Evolutionary conservation across 2,797 vertebrate genomes (phyloP), one percentile per base, ranked within the genome.

Genomic region (Pyrrhura leucotis): DNA sequence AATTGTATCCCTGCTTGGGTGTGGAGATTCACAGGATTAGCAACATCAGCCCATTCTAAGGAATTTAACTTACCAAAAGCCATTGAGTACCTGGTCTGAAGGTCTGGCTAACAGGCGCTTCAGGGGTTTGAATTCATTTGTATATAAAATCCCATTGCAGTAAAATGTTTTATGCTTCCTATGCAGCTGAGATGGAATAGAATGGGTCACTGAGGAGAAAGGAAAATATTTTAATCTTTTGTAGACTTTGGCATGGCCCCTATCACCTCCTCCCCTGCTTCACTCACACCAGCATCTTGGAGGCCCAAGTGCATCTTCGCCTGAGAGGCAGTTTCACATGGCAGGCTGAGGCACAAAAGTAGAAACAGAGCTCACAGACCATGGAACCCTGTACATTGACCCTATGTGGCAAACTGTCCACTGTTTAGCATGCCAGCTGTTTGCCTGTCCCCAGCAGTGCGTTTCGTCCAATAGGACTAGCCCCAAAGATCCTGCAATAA

Each of bases 141-240:
- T 75, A 77, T 93, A 45, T 95, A 92, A 92, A 96, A 90, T 88
- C 86, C 51, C 28, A 82, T 87, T 96, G 72, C 74, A 61, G 40
- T 88, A 59, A 82, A 77, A 50, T 2, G 37, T 20, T 94, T 95
- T 63, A 44, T 77, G 29, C n/a, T 72, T 89, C 73, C 54, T 3
- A 0, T 59, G 65, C 37, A 53, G 48, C 90, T 83, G 68, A 90
- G 68, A 45, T 54, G 53, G 33, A 92, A 17, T 16, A 87, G 51
- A 90, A 92, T 61, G 47, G 8, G 23, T 82, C 77, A 85, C 81
- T 73, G 50, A 88, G 45, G 56, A 82, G 75, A 91, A 93, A 83
- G 58, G 44, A 71, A 95, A 77, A 74, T 77, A 89, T 79, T 95
- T 94, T 48, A 77, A 53, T 77, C 51, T 80, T 88, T 77, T 89